Percentiles rank a stretch among this genome's conserved stretches.
These are phyloP conservation scores for Globodera ellingtonae DNA, from an alignment of 1,140 invertebrate species.

Conservation along the genomic window DNA sequence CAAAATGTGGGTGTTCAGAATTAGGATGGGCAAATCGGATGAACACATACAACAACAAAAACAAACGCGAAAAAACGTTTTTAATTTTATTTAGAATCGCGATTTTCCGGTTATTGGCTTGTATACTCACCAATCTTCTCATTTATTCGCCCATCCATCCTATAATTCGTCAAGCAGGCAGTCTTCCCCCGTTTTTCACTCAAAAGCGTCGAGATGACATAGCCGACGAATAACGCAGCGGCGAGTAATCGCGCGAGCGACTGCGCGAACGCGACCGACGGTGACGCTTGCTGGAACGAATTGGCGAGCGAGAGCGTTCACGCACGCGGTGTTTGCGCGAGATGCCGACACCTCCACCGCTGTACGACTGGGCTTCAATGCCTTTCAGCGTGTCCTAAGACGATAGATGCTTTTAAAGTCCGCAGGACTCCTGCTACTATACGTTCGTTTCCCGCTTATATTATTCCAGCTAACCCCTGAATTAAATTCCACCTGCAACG, in stretches of 20 bases:
- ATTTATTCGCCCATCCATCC: not conserved
- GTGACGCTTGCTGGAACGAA: conserved; percentile 49
- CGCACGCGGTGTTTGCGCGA: conserved; percentile 45
- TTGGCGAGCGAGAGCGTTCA: conserved; percentile 51
- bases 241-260: conserved; percentile 47
- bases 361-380: conserved; percentile 93
- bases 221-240: conserved; percentile 8
- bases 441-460: not conserved
- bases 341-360: conserved; percentile 68
- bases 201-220: conserved; percentile 37
- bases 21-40: no score
- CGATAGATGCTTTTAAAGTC: conserved; percentile 15
- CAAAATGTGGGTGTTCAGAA: no score
- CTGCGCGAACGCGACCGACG: conserved; percentile 48
- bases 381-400: conserved; percentile 87
- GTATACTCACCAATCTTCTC: no score
- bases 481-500: conserved; percentile 43
- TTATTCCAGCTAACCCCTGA: conserved; percentile 12
- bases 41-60: no score
- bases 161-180: not conserved
- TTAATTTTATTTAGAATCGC: no score
- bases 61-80: no score
- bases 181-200: not conserved
- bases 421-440: not conserved
- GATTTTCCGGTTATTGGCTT: no score